A percentile compares a stretch with the other conserved stretches of the same genome.
phyloP scores from a whole-genome alignment of 2,888 invertebrate species.

The Drosophila yooni region DNA sequence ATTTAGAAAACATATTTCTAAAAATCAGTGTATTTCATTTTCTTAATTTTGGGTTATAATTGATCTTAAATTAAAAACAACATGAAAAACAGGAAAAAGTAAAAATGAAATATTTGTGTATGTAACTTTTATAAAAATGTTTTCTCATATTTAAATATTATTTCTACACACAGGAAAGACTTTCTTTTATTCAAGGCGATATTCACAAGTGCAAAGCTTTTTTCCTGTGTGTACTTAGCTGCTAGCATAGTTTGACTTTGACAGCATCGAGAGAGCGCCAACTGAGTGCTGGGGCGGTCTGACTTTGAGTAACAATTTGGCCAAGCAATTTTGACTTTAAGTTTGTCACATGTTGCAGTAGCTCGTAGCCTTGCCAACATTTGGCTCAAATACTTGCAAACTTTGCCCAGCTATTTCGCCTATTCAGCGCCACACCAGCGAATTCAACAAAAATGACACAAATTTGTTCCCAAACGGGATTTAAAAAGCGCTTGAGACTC shows the following conservation, averaged over 20 bases:
- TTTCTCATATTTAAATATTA: not conserved
- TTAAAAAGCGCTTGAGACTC: not conserved
- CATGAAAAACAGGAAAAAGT: no score
- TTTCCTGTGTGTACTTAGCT: constrained; percentile 1
- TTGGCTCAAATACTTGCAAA: constrained; percentile 24
- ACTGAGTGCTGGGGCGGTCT: constrained; percentile 31
- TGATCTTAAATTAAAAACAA: not conserved
- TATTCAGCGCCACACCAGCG: constrained; percentile 4
- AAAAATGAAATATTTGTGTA: no score
- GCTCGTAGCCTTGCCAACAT: constrained; percentile 24
- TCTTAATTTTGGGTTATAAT: not conserved
- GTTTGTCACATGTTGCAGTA: constrained; percentile 44
- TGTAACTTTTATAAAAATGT: not conserved
- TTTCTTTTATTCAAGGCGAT: not conserved
- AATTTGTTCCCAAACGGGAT: constrained; percentile 2
- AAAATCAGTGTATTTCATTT: not conserved
- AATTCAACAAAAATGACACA: constrained; percentile 18
- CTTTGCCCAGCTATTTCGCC: constrained; percentile 16
- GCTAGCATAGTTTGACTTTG: constrained; percentile 42
- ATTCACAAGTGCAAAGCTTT: not conserved
- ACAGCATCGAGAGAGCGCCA: constrained; percentile 28
- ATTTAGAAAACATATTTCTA: no score
- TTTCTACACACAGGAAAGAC: not conserved
- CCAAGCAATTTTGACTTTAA: constrained; percentile 59
- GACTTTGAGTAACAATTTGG: constrained; percentile 60